Evolutionary conservation across 1,140 invertebrate genomes (phyloP).

Genomic region (Condylostylus longicornis): DNA sequence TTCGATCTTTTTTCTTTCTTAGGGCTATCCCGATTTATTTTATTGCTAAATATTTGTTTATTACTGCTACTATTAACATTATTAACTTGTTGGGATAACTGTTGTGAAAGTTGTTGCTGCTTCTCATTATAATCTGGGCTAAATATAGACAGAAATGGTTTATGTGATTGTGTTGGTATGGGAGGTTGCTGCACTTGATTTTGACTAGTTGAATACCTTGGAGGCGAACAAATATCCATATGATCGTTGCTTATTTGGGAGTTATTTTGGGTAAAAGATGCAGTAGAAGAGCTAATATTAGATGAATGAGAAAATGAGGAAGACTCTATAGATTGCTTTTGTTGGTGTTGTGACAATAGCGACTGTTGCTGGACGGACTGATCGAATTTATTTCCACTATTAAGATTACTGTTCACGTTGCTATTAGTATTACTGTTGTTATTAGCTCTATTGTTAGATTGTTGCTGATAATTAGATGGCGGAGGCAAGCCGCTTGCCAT

Average conservation of each 20-base stretch:
- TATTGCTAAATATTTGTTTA: conserved; percentile 1
- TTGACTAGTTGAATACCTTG: conserved; percentile 1
- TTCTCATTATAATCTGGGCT: conserved; percentile 29
- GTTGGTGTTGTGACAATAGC: neutral
- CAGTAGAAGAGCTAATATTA: too few relatives aligned
- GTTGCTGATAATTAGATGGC: neutral
- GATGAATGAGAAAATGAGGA: too few relatives aligned
- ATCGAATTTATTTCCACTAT: neutral
- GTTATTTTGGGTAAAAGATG: neutral
- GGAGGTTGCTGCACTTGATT: neutral
- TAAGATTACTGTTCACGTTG: conserved; percentile 8
- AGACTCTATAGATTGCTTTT: conserved; percentile 3
- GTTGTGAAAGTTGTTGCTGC: conserved; percentile 12
- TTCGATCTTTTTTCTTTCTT: conserved; percentile 5
- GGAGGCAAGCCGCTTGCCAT: neutral
- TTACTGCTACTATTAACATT: neutral
- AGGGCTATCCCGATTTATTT: conserved; percentile 3
- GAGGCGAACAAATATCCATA: conserved; percentile 5
- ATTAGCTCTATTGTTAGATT: neutral
- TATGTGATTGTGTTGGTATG: conserved; percentile 10
- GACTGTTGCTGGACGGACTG: conserved; percentile 1
- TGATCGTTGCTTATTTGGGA: conserved; percentile 3
- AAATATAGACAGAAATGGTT: conserved; percentile 19
- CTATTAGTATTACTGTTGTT: conserved; percentile 2
- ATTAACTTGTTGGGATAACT: conserved; percentile 3